A percentile compares a stretch with the other conserved stretches of the same genome.
Evolutionary conservation across 2,113 vertebrate genomes (phyloP).

Genomic region (Nipponia nippon): DNA sequence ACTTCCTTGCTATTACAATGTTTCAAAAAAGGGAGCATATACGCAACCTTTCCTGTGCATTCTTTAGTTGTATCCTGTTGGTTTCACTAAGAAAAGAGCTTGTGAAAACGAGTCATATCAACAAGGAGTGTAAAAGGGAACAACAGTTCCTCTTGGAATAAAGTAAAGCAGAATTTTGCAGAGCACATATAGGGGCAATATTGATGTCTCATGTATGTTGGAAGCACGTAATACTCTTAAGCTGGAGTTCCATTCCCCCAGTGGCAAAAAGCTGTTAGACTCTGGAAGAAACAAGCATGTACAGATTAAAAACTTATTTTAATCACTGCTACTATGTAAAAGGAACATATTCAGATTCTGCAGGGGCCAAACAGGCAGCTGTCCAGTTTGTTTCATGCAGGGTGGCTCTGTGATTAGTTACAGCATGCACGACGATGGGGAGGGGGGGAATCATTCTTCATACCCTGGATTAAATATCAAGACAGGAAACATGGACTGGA

Average conservation of each 20-base stretch:
- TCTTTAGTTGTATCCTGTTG: not conserved
- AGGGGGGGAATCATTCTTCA: not conserved
- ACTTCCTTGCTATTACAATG: not conserved
- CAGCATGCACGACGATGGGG: not conserved
- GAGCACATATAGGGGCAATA: not conserved
- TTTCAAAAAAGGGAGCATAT: not conserved
- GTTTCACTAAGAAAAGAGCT: not conserved
- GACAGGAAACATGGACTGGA: constrained; percentile 26
- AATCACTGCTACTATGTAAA: not conserved
- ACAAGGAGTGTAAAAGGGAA: not conserved
- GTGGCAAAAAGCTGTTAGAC: not conserved
- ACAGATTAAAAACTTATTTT: not conserved
- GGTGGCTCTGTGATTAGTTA: not conserved
- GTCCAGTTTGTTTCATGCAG: constrained; percentile 1
- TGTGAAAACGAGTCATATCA: not conserved
- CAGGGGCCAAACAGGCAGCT: constrained; percentile 16
- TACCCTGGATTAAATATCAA: constrained; percentile 21
- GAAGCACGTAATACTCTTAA: not conserved
- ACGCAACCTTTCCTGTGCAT: not conserved
- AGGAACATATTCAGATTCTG: not conserved
- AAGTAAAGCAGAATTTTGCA: not conserved
- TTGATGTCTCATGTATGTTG: fast-evolving
- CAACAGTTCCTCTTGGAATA: not conserved
- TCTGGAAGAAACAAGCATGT: not conserved
- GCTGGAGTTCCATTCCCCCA: not conserved